A percentile compares a stretch with the other conserved stretches of the same genome.
Evolutionary conservation across 2,888 invertebrate genomes (phyloP).

Genomic region (Onchidella celtica): DNA sequence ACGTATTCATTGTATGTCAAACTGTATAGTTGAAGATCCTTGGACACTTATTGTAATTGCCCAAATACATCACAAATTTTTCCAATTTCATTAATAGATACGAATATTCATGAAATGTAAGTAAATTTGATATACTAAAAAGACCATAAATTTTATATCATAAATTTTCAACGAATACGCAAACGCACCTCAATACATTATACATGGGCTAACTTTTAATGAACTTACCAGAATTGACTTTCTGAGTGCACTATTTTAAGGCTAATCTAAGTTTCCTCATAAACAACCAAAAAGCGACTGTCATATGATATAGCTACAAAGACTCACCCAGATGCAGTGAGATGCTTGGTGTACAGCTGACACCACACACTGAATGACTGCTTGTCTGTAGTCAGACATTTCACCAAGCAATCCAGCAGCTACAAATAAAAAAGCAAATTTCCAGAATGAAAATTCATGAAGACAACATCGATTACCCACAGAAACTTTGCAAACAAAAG

Average conservation of each 20-base stretch:
- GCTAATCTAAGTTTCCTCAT: too few relatives aligned
- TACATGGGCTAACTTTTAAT: too few relatives aligned
- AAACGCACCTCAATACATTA: too few relatives aligned
- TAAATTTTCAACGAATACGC: background rate
- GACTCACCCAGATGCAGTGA: conserved; percentile 84
- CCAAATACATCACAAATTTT: background rate
- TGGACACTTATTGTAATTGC: background rate
- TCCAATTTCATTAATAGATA: background rate
- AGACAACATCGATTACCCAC: too few relatives aligned
- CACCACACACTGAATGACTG: conserved; percentile 86
- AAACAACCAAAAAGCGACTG: too few relatives aligned
- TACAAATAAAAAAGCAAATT: conserved; percentile 60
- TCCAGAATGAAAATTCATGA: too few relatives aligned
- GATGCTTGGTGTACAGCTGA: conserved; percentile 85
- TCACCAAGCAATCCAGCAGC: conserved; percentile 83
- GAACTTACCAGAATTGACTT: too few relatives aligned
- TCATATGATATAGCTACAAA: too few relatives aligned
- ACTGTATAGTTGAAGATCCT: background rate
- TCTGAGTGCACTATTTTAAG: too few relatives aligned
- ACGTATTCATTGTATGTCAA: background rate
- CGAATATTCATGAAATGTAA: too few relatives aligned
- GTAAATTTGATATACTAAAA: too few relatives aligned
- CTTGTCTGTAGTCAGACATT: conserved; percentile 84
- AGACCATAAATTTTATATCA: background rate
- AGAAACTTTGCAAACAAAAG: too few relatives aligned